Base-by-base conservation (phyloP, 1,140 invertebrate species). In the Oryctes rhinoceros region DNA sequence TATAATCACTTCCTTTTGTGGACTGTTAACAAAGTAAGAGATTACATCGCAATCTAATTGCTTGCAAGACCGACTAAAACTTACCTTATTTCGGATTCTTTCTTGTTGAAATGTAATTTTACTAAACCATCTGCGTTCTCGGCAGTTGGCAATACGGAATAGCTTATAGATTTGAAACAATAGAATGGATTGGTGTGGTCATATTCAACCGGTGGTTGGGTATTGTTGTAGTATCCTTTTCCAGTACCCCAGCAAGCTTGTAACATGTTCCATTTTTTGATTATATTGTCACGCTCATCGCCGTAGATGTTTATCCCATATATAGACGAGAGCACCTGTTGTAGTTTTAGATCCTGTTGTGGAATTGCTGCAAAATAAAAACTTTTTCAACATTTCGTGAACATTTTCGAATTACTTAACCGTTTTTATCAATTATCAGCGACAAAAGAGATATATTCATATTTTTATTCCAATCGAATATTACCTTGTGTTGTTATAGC, bases 221-320 rank as follows among this genome's bases (percentile, higher is more conserved):
- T 93, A 49, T 91, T 89, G 20, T 92, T 92, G 86, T 96, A 97
- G 85, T 94, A 97, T 4, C 94, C 93, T 89, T 93, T 92, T 5
- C 92, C 92, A 84, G 87, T 87, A 2, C 97, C 98, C 97, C 97
- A 98, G 82, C 94, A 93, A 1, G 97, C 96, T 88, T 98, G 97
- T 59, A 99, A 88, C 80, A 97, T 92, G 86, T 99, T 99, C 94
- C 96, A 98, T 86, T 95, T 95, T 2, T 96, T 95, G 49, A 99
- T 90, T 44, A 97, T 94, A 80, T 93, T 93, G 87, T 99, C 97
- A 49, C 97, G 89, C 84, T 99, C 97, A 88, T 98, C 97, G 47
- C 95, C 95, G 88, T 96, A 98, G 24, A 98, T 91, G 76, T 93
- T 93, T 67, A 96, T 96, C 86, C 88, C 65, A 86, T 89, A 82